A percentile compares a stretch with the other conserved stretches of the same genome.
These are phyloP conservation scores for Lindbergichthys nudifrons DNA, from an alignment of 2,797 vertebrate genomes.

Conservation along the genomic window DNA sequence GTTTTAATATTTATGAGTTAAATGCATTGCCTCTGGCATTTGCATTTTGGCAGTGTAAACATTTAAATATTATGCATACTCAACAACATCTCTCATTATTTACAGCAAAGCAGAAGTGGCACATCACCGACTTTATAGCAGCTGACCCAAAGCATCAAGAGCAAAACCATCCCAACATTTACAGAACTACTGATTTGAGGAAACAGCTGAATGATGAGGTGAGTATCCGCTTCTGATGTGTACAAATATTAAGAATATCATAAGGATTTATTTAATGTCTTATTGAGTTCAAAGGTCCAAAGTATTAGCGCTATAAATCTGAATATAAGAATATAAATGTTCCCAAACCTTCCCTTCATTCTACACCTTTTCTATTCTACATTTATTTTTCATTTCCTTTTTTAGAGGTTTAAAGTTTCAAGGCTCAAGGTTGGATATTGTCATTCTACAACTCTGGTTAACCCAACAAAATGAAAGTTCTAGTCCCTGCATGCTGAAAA, in stretches of 20 bases:
- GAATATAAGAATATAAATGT: too few relatives aligned
- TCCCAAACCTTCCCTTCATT: too few relatives aligned
- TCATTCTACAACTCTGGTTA: too few relatives aligned
- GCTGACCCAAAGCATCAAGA: not conserved
- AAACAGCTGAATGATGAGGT: conserved; percentile 13
- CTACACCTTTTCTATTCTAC: too few relatives aligned
- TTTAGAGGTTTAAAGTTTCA: too few relatives aligned
- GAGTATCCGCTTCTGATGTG: not conserved
- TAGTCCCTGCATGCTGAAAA: too few relatives aligned
- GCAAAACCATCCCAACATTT: not conserved
- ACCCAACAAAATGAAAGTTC: too few relatives aligned
- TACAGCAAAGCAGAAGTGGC: not conserved
- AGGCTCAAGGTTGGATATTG: too few relatives aligned
- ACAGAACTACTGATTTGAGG: not conserved
- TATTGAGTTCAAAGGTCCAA: not conserved
- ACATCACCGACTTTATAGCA: not conserved
- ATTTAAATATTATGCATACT: not conserved
- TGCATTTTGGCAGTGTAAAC: not conserved
- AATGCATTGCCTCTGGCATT: too few relatives aligned
- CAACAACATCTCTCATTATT: not conserved
- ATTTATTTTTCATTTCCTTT: too few relatives aligned
- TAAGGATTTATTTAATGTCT: not conserved
- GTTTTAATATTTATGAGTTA: too few relatives aligned
- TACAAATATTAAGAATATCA: not conserved
- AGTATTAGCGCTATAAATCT: too few relatives aligned